phyloP scores from a whole-genome alignment of 2,797 vertebrate species.

The Anableps anableps region DNA sequence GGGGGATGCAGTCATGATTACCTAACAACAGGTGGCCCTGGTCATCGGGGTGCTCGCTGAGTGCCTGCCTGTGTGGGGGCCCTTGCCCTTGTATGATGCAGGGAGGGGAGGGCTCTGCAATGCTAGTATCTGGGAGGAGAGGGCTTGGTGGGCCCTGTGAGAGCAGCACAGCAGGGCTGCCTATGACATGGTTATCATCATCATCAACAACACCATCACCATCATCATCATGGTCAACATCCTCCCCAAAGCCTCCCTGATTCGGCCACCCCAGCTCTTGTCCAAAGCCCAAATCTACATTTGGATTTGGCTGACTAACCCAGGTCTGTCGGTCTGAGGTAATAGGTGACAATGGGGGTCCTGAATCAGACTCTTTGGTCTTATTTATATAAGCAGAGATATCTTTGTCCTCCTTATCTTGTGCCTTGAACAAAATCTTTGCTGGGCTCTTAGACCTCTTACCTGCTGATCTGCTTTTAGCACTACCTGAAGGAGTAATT shows the following conservation, averaged over 20 bases:
- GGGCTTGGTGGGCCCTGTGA: conserved; percentile 77
- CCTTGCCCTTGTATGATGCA: conserved; percentile 80
- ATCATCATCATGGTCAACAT: conserved; percentile 67
- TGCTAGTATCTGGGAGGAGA: conserved; percentile 83
- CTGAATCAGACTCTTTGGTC: conserved; percentile 50
- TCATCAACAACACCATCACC: conserved; percentile 73
- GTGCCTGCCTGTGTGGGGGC: conserved; percentile 83
- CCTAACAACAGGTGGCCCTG: conserved; percentile 85
- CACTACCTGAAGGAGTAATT: conserved; percentile 46
- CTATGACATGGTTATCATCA: conserved; percentile 79
- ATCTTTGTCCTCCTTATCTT: conserved; percentile 51
- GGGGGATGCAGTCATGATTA: conserved; percentile 88
- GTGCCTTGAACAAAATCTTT: conserved; percentile 46
- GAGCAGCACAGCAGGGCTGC: conserved; percentile 76
- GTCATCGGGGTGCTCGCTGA: conserved; percentile 83
- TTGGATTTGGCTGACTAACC: conserved; percentile 70
- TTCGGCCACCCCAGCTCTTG: conserved; percentile 68
- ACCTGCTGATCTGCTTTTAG: conserved; percentile 55
- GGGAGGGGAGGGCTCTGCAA: conserved; percentile 80
- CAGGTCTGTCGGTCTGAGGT: conserved; percentile 68
- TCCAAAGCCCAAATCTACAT: conserved; percentile 66
- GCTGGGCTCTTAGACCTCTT: conserved; percentile 46
- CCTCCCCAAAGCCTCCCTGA: conserved; percentile 61
- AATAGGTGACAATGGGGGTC: conserved; percentile 57
- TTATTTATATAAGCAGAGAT: conserved; percentile 36